Evolutionary conservation across 2,888 invertebrate species (phyloP).

Genomic region (Eristalinus aeneus): DNA sequence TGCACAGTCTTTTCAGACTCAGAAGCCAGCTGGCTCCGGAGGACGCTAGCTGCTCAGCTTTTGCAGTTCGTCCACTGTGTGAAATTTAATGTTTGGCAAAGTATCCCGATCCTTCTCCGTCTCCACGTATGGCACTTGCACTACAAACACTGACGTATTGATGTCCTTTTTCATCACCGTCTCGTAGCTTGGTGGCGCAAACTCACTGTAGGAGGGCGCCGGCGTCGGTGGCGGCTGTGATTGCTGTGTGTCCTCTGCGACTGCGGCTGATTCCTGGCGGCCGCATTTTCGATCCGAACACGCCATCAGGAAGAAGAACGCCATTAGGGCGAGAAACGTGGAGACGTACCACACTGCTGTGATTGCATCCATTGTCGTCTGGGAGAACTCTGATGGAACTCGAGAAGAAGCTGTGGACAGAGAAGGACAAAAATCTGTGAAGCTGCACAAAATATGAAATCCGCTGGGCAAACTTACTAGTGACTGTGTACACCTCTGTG

Average conservation of each 20-base stretch:
- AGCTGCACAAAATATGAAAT: too few relatives aligned
- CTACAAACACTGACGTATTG: constrained; percentile 77
- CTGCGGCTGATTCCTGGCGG: background rate
- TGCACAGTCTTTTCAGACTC: constrained; percentile 23
- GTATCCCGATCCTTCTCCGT: constrained; percentile 54
- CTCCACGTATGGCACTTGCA: constrained; percentile 74
- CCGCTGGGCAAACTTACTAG: background rate
- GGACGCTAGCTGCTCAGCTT: constrained; percentile 71
- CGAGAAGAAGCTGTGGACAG: constrained; percentile 26
- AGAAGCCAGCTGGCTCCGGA: background rate
- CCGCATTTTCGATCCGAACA: constrained; percentile 79
- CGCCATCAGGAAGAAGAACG: constrained; percentile 80
- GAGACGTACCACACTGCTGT: constrained; percentile 80
- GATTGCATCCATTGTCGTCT: constrained; percentile 79
- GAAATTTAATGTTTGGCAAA: constrained; percentile 73
- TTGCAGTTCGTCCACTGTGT: constrained; percentile 77
- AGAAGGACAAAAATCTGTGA: background rate
- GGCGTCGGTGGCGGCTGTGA: constrained; percentile 76
- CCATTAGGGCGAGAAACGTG: constrained; percentile 79
- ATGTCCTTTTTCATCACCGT: constrained; percentile 77
- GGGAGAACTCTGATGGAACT: constrained; percentile 74
- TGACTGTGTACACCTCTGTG: constrained; percentile 50
- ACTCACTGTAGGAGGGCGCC: constrained; percentile 79
- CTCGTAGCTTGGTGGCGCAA: constrained; percentile 80
- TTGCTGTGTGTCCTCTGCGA: constrained; percentile 12